These are phyloP conservation scores for Sebastes kiyomatsui DNA, from an alignment of 2,797 vertebrate species.

Conservation along the genomic window DNA sequence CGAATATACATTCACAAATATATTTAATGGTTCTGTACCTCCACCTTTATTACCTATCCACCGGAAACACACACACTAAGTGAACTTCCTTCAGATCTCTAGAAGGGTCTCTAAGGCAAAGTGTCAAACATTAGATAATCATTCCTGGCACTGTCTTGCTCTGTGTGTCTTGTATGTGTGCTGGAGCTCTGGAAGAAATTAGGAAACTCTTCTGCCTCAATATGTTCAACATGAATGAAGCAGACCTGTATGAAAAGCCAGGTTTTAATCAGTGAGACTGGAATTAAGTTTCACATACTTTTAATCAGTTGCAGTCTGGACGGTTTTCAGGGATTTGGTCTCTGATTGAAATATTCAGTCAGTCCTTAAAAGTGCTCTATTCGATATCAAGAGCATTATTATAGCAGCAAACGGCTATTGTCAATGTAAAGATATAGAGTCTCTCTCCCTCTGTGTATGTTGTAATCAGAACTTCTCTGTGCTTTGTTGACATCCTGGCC, in stretches of 20 bases:
- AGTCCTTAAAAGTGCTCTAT: neutral
- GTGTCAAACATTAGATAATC: neutral
- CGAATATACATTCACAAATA: slow-evolving; percentile 1
- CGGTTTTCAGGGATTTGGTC: neutral
- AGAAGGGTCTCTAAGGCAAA: neutral
- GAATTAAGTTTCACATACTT: slow-evolving; percentile 14
- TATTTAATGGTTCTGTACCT: neutral
- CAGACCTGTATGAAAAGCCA: slow-evolving; percentile 5
- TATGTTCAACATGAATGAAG: slow-evolving; percentile 10
- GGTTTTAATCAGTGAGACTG: slow-evolving; percentile 13
- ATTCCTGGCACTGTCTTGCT: neutral
- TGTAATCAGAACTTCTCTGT: too few relatives aligned
- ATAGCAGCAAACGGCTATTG: too few relatives aligned
- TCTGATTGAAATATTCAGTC: neutral
- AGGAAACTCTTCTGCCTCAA: neutral
- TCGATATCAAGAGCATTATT: too few relatives aligned
- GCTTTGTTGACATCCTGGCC: too few relatives aligned
- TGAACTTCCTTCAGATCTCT: neutral
- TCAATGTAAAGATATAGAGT: too few relatives aligned
- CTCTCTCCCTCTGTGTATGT: too few relatives aligned
- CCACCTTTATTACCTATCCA: neutral
- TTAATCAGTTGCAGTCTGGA: neutral
- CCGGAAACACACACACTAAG: neutral
- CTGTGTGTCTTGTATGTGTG: neutral
- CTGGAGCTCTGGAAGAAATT: slow-evolving; percentile 17